Evolutionary conservation across 2,888 invertebrate genomes (phyloP).

Genomic region (Leptinotarsa peninsularis): DNA sequence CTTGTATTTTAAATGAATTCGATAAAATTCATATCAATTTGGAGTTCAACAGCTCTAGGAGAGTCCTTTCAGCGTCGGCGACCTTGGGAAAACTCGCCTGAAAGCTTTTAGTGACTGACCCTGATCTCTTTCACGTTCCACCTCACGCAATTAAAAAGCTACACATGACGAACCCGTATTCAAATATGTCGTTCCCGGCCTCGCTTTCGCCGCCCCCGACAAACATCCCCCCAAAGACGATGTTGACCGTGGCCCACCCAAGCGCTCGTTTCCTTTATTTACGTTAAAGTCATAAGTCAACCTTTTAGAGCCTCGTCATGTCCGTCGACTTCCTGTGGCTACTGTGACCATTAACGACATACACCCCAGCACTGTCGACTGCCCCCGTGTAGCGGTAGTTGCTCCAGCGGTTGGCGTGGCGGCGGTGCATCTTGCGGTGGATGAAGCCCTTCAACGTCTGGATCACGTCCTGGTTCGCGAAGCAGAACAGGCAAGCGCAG

Average conservation of each 20-base stretch:
- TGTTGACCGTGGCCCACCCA: neutral
- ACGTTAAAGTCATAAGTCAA: neutral
- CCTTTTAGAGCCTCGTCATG: conserved; percentile 41
- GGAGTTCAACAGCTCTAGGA: too few relatives aligned
- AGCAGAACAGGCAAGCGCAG: conserved; percentile 79
- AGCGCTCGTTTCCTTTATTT: conserved; percentile 6
- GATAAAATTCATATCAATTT: too few relatives aligned
- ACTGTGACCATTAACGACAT: conserved; percentile 59
- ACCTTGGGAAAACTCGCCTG: too few relatives aligned
- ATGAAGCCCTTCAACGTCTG: conserved; percentile 65
- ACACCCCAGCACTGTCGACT: conserved; percentile 60
- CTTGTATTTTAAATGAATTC: too few relatives aligned
- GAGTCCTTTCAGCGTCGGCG: too few relatives aligned
- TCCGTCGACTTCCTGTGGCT: conserved; percentile 52
- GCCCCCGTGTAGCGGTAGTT: conserved; percentile 59
- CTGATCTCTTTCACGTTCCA: too few relatives aligned
- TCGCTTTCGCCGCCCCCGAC: neutral
- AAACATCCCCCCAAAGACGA: neutral
- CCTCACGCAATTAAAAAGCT: too few relatives aligned
- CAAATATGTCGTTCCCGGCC: neutral
- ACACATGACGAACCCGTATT: neutral
- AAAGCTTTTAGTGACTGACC: too few relatives aligned
- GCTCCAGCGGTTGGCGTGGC: conserved; percentile 56
- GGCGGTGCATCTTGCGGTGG: conserved; percentile 36
- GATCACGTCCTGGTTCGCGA: conserved; percentile 81